Evolutionary conservation across 2,797 vertebrate species (phyloP), one percentile per base, ranked within the genome.

Genomic region (Pteronotus mesoamericanus): DNA sequence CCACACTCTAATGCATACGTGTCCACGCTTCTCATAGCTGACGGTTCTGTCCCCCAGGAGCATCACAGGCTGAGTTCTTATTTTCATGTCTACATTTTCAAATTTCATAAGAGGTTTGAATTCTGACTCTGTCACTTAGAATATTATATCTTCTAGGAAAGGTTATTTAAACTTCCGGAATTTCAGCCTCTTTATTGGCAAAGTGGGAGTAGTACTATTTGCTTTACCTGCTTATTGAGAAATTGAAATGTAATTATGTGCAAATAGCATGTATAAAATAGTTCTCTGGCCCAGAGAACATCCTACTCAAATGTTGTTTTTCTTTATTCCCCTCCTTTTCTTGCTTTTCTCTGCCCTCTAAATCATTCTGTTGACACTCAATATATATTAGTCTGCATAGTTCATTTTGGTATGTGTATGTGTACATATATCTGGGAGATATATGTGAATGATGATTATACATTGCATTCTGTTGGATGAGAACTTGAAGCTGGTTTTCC

Each of bases 231-330:
- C 6, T 94, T 91, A 34, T 80, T 91, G 29, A 84, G 32, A 87
- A 78, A 68, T 86, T 80, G 53, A 94, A 91, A 61, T 69, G 11
- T 42, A 94, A 88, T 94, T 90, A 53, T 24, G 32, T 11, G 89
- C 34, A 90, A 88, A 69, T 80, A 75, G 16, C 15, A 66, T 48
- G 44, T 66, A 26, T 66, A 34, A 48, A 24, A 48, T 48, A 48
- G 42, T 84, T 84, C 44, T 84, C 32, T 95, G 24, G 21, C 10
- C 72, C 74, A 59, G 10, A 89, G 19, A 96, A 53, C n/a, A 39
- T 72, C 34, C 44, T 72, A 53, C 19, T 26, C 51, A 77, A 91
- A 80, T 77, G 29, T 32, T 87, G 9, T 53, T 89, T 83, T 83
- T 11, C 16, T 92, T 92, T 48, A 88, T 21, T 51, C 2, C 2